Base-by-base conservation (phyloP, 2,113 vertebrate species). In the Meleagris gallopavo region DNA sequence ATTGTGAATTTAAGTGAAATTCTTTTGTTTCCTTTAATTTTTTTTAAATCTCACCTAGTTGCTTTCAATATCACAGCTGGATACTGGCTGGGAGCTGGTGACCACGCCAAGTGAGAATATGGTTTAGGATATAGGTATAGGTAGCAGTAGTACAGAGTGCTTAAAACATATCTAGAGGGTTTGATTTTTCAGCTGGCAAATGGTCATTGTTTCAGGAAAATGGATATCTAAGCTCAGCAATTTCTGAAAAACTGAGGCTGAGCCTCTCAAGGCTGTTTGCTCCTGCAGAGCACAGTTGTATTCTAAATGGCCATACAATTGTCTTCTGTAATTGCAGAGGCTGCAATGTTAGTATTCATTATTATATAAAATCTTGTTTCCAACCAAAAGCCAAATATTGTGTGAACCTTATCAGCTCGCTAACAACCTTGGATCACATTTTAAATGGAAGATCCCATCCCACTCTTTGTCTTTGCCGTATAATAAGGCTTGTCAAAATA, bases 311-410 rank as follows among this genome's bases (percentile, higher is more conserved):
- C 83, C 83, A 29, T n/a, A 40, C 83, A 54, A 0, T 76, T 92
- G 65, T 86, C 83, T 94, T 57, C 80, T 65, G 65, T 82, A 92
- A 84, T 70, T 78, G 65, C 77, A 74, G 32, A 78, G 81, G 65
- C 75, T 72, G 70, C 70, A 79, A 66, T 18, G 21, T 2, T 60
- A 69, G 61, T 61, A 86, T 77, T 90, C 43, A 13, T 89, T 89
- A 72, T 48, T 66, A 27, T 1, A 69, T 52, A 71, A 71, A 54
- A 82, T 41, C 46, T 20, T 17, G 17, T 75, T 96, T 84, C 36
- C 5, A 3, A 1, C 43, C 64, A 88, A 43, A 93, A 93, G 93
- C 3, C 29, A 16, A 81, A 18, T 50, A 6, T 6, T 78, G 9
- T 55, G 6, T 36, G 30, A 86, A 77, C 55, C 60, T 62, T 90